A percentile compares a stretch with the other conserved stretches of the same genome.
Conservation (phyloP, 2,797 vertebrate genomes). For the Sciurus vulgaris region DNA sequence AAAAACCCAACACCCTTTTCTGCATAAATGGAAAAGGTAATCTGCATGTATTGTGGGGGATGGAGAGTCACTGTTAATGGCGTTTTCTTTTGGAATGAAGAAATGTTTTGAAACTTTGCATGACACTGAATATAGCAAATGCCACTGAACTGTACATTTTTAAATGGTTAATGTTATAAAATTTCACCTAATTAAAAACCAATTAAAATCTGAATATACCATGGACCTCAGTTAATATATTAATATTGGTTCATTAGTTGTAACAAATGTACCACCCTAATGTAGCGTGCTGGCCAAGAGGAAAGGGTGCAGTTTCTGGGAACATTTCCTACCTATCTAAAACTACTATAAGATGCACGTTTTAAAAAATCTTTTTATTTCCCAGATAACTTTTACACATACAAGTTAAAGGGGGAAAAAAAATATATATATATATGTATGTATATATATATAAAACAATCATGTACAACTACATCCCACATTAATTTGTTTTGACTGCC, state of each 20-base stretch:
- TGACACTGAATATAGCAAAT: not conserved
- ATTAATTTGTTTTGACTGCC: not conserved
- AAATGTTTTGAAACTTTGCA: conserved; percentile 33
- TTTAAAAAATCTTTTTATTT: not conserved
- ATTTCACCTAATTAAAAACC: not conserved
- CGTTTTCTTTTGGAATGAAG: not conserved
- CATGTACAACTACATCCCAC: not conserved
- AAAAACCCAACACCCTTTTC: not conserved
- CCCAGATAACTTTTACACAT: not conserved
- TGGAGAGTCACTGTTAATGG: not conserved
- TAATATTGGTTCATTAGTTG: not conserved
- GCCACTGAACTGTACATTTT: not conserved
- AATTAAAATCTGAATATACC: not conserved
- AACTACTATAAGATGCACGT: not conserved
- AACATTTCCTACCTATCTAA: not conserved
- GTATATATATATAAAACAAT: not conserved
- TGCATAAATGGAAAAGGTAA: not conserved
- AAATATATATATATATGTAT: too few relatives aligned
- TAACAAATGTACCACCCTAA: not conserved
- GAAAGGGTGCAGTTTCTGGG: not conserved
- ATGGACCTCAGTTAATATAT: not conserved
- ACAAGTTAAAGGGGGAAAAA: not conserved
- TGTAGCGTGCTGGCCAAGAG: not conserved
- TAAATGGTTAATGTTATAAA: conserved; percentile 13
- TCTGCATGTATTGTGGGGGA: not conserved